Conservation (phyloP, 2,797 vertebrate species). For the Anguilla pacifica region DNA sequence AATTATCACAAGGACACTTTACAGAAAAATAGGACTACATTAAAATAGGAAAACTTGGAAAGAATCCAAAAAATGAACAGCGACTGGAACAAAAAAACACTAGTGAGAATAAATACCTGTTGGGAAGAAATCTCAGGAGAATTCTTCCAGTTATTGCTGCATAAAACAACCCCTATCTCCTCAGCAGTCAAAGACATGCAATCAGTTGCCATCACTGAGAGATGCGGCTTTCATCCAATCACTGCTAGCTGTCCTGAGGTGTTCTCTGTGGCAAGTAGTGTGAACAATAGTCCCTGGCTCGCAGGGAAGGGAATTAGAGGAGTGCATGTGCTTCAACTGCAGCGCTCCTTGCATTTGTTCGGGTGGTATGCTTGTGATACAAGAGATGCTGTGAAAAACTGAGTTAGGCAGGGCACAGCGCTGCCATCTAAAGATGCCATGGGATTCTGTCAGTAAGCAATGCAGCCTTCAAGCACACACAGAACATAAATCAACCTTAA, state of each 20-base stretch:
- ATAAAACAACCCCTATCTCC: background rate
- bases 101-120: too few relatives aligned
- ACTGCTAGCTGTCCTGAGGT: background rate
- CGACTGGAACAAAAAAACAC: too few relatives aligned
- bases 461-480: conserved; percentile 22
- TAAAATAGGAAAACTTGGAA: too few relatives aligned
- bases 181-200: background rate
- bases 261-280: background rate
- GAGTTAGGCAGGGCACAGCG: background rate
- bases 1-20: too few relatives aligned
- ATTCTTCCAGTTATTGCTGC: background rate
- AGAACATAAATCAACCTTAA: conserved; percentile 41
- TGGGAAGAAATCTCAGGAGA: too few relatives aligned
- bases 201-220: background rate
- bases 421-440: background rate
- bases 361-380: background rate
- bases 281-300: background rate
- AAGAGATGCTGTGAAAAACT: background rate
- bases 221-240: background rate
- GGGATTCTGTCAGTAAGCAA: background rate
- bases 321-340: background rate
- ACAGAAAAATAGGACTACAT: too few relatives aligned
- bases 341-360: background rate
- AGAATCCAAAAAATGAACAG: too few relatives aligned
- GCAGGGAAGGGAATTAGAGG: background rate